These are phyloP conservation scores for Agonopterix arenella DNA, from an alignment of 2,888 invertebrate genomes.

Conservation along the genomic window DNA sequence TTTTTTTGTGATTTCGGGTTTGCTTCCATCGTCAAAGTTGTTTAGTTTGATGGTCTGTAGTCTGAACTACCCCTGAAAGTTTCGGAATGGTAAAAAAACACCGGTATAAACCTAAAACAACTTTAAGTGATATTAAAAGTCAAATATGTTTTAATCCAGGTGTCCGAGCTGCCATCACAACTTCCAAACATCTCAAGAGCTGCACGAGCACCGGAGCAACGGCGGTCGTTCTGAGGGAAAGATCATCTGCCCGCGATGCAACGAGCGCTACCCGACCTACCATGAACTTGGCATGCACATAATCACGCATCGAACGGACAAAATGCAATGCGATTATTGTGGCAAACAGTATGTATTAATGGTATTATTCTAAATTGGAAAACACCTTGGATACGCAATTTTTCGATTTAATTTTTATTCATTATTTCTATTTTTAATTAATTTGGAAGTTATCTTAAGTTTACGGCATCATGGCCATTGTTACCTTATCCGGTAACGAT, in stretches of 20 bases:
- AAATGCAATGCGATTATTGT: slow-evolving; percentile 63
- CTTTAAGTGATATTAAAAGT: no score
- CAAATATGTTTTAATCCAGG: slow-evolving; percentile 27
- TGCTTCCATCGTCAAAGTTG: no score
- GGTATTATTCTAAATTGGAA: not conserved
- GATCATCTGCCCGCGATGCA: slow-evolving; percentile 57
- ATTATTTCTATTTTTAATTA: no score
- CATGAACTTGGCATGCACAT: slow-evolving; percentile 61
- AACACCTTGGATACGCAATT: not conserved
- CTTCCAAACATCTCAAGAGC: slow-evolving; percentile 63
- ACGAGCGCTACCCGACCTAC: slow-evolving; percentile 61
- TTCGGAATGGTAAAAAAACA: no score
- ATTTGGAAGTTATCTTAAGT: no score
- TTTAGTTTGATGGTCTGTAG: no score
- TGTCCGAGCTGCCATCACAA: slow-evolving; percentile 64
- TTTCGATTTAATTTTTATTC: no score
- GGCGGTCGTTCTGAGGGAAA: slow-evolving; percentile 65
- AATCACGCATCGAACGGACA: slow-evolving; percentile 50
- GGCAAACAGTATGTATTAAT: slow-evolving; percentile 51
- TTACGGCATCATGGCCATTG: no score
- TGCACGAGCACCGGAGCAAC: slow-evolving; percentile 57
- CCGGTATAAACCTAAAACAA: no score
- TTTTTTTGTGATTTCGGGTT: no score
- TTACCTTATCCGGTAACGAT: no score
- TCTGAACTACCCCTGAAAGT: no score